Conservation (phyloP, 1,140 invertebrate genomes). For the Drosophila biarmipes region DNA sequence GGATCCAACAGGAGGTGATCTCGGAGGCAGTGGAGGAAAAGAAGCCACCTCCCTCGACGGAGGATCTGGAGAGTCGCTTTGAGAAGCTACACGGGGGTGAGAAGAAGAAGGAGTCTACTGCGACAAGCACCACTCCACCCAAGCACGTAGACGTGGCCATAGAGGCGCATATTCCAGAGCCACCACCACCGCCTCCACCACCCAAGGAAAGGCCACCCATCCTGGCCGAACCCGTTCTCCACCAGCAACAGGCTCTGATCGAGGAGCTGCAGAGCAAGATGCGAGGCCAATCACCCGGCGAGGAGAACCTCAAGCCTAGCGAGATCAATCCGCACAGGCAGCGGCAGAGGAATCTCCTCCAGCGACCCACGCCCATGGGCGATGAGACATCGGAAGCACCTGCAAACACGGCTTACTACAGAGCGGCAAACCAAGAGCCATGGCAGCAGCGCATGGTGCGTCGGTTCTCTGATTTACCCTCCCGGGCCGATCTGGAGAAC, state of each 20-base stretch:
- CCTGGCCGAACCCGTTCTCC: conserved; percentile 24
- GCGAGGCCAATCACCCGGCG: conserved; percentile 56
- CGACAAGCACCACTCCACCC: conserved; percentile 2
- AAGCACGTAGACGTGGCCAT: conserved; percentile 61
- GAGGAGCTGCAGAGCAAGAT: conserved; percentile 77
- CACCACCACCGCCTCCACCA: conserved; percentile 54
- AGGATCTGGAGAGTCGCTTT: conserved; percentile 68
- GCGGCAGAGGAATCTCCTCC: conserved; percentile 24
- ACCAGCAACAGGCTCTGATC: conserved; percentile 67
- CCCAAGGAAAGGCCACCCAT: conserved; percentile 22
- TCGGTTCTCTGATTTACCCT: conserved; percentile 83
- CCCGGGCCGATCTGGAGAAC: conserved; percentile 82
- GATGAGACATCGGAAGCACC: conserved; percentile 84
- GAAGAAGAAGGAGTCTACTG: neutral
- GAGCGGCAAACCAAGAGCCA: conserved; percentile 78
- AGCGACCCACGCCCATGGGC: conserved; percentile 70
- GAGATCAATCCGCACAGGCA: conserved; percentile 67
- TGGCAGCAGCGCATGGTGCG: conserved; percentile 77
- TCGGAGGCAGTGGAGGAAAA: conserved; percentile 41
- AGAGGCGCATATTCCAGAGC: conserved; percentile 61
- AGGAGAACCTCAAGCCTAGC: conserved; percentile 75
- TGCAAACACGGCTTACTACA: conserved; percentile 82
- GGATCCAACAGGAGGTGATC: conserved; percentile 64
- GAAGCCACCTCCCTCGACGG: conserved; percentile 52
- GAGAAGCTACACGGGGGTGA: conserved; percentile 60